Evolutionary conservation across 2,888 invertebrate species (phyloP), one percentile per base, ranked within the genome.

Genomic region (Campoplex nolae): DNA sequence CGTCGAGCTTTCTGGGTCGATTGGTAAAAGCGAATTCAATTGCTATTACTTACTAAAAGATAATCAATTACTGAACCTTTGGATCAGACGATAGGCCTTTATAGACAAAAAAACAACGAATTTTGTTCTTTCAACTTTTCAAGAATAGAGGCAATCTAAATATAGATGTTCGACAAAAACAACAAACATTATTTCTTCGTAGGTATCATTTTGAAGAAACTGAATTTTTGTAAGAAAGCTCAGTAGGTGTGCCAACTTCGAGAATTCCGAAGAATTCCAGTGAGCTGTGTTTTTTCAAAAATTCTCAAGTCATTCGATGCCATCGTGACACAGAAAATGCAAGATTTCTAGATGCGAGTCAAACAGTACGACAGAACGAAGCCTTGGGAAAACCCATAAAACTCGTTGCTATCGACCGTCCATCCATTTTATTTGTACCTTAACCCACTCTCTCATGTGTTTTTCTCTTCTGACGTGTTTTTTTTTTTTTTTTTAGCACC

Each of bases 351-450:
- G 13, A 48, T 38, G 58, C 42, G 45, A 45, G 45, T 45, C 13
- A 13, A 45, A 13, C 45, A 45, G 11, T 73, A 16, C 23, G 65
- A 67, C 11, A 23, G n/a, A 13, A 35, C n/a, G 67, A 42, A 32
- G 56, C 67, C 76, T 48, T 23, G 70, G 28, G 65, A 67, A 76
- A 73, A 32, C 70, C 82, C 51, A 65, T 82, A 79, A 85, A 85
- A 73, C 28, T 87, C 76, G 23, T 73, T 56, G 42, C 71, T 67
- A 71, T 71, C 76, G 84, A 77, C 65, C 74, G 76, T 80, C 77
- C 58, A 67, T 84, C 62, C 74, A 76, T 84, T 86, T 84, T 82
- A 76, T 77, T 80, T 77, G n/a, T 78, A 51, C 81, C 71, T 76
- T 42, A 13, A 82, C 75, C 62, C 77, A 88, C 80, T 11, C 78